A percentile compares a stretch with the other conserved stretches of the same genome.
Conservation (phyloP, 2,888 invertebrate genomes). For the Acanthopleura granulata region DNA sequence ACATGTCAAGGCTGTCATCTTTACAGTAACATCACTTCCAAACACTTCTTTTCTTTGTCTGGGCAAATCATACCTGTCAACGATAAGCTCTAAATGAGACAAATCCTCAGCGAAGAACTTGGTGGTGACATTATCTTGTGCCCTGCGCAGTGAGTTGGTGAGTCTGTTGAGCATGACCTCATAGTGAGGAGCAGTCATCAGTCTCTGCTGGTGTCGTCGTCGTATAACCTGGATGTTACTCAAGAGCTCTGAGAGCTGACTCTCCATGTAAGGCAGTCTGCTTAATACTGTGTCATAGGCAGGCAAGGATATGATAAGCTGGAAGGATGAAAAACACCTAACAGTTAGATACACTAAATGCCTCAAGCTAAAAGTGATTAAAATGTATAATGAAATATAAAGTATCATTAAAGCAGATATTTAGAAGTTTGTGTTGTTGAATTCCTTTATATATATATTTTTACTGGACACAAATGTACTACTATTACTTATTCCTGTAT, state of each 20-base stretch:
- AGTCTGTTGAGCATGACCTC: slow-evolving; percentile 86
- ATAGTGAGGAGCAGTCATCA: slow-evolving; percentile 88
- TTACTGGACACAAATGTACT: no score
- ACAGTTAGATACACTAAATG: not conserved
- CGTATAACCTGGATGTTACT: slow-evolving; percentile 82
- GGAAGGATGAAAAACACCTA: slow-evolving; percentile 26
- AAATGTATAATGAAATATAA: not conserved
- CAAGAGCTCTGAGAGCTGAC: slow-evolving; percentile 81
- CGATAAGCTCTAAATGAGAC: slow-evolving; percentile 84
- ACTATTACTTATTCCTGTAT: no score
- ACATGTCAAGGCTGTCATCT: no score
- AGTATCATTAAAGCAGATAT: not conserved
- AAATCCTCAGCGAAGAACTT: slow-evolving; percentile 81
- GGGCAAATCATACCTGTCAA: slow-evolving; percentile 82
- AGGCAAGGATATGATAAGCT: slow-evolving; percentile 50
- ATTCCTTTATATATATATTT: no score
- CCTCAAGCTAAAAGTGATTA: no score
- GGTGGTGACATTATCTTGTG: slow-evolving; percentile 71
- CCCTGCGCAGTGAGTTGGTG: slow-evolving; percentile 87
- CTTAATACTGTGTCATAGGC: slow-evolving; percentile 53
- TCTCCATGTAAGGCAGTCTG: slow-evolving; percentile 58
- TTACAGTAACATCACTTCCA: no score
- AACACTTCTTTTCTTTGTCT: no score
- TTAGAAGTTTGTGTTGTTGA: not conserved
- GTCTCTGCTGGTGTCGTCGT: slow-evolving; percentile 83